These are phyloP conservation scores for Lithosia quadra DNA, from an alignment of 2,888 invertebrate species.

Conservation along the genomic window DNA sequence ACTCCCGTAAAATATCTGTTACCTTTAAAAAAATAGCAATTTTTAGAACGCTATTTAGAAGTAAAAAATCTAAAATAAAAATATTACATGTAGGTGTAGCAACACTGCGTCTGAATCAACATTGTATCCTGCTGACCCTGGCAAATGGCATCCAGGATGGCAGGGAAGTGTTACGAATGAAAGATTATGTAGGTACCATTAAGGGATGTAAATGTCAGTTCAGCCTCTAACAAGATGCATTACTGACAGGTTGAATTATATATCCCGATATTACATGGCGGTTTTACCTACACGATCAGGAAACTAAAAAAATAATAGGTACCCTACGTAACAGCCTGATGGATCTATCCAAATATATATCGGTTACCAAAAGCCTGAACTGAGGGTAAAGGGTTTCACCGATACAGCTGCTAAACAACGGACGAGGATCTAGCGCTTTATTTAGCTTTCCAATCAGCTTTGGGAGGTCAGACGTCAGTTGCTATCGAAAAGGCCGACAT, in stretches of 20 bases:
- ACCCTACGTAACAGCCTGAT: not conserved
- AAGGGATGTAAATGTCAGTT: constrained; percentile 11
- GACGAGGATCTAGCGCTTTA: no score
- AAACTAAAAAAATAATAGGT: not conserved
- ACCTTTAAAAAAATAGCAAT: no score
- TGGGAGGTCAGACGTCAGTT: no score
- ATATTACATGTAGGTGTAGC: constrained; percentile 9
- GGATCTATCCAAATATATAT: no score
- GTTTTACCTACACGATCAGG: not conserved
- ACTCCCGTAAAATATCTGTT: no score
- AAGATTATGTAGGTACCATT: constrained; percentile 19
- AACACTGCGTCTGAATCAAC: constrained; percentile 43
- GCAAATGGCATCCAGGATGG: constrained; percentile 39
- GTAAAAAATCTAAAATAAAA: not conserved
- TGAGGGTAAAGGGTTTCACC: no score
- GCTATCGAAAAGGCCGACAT: no score
- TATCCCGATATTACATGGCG: not conserved
- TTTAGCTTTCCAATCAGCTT: no score
- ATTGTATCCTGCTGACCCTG: constrained; percentile 61
- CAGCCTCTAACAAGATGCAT: constrained; percentile 12
- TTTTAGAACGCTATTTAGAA: not conserved
- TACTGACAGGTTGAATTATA: constrained; percentile 3
- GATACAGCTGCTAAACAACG: no score
- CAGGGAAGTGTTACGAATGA: constrained; percentile 37
- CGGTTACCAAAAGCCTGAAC: no score